A percentile compares a stretch with the other conserved stretches of the same genome.
Evolutionary conservation across 2,113 vertebrate genomes (phyloP).

Genomic region (Sinocyclocheilus maitianheensis): DNA sequence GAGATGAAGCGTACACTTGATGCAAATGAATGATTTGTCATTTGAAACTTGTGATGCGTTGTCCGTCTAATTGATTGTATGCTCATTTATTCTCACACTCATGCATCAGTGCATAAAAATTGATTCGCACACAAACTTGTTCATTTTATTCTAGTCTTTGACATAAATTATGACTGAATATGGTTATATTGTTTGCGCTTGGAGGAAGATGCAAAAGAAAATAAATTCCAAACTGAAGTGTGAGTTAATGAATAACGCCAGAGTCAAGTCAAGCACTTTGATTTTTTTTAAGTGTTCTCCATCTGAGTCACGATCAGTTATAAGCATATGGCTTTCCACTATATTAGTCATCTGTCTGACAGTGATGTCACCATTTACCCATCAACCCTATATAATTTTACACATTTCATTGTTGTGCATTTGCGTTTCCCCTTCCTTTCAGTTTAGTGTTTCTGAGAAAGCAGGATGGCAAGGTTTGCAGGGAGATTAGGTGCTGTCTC

Average conservation of each 20-base stretch:
- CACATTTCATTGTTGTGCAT: not conserved
- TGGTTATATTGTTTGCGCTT: not conserved
- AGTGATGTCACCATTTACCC: slow-evolving; percentile 6
- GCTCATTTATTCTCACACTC: not conserved
- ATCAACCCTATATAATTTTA: not conserved
- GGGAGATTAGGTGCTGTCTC: slow-evolving; percentile 60
- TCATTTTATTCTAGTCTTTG: not conserved
- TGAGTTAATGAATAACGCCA: not conserved
- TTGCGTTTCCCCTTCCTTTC: not conserved
- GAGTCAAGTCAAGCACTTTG: not conserved
- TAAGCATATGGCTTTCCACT: not conserved
- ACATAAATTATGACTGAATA: not conserved
- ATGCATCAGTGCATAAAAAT: not conserved
- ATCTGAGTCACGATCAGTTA: not conserved
- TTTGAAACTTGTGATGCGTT: not conserved
- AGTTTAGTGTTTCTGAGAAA: not conserved
- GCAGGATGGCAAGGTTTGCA: slow-evolving; percentile 29
- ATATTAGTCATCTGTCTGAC: not conserved
- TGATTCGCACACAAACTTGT: not conserved
- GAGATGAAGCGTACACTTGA: not conserved
- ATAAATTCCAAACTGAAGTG: not conserved
- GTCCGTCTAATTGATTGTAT: not conserved
- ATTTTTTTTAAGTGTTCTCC: not conserved
- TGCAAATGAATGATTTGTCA: not conserved
- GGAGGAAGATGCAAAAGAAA: not conserved